Evolutionary conservation across 2,888 invertebrate genomes (phyloP), one percentile per base, ranked within the genome.

Genomic region (Cenopis cana): DNA sequence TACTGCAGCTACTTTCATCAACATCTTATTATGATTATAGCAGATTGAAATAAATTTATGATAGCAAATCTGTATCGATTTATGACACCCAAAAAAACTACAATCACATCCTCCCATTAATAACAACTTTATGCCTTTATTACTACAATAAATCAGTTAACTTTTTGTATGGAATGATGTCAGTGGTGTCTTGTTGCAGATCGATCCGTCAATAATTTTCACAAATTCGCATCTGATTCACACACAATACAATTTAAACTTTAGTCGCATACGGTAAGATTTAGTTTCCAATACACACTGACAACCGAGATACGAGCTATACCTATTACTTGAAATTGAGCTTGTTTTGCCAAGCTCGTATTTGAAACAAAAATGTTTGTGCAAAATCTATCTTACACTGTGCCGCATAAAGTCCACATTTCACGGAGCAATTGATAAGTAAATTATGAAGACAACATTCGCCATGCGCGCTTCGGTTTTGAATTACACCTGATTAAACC

Each of bases 91-190:
- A 54, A 60, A 66, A n/a, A 57, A 64, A 38, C 62, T 59, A 66
- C 52, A 52, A 54, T 50, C 18, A 60, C 68, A 54, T 65, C 59
- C 65, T 41, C 46, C 70, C 59, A 65, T 68, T 70, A 54, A 65
- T 60, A 52, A 52, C 38, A 64, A 54, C 41, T 46, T 52, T 50
- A 65, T 52, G 54, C 18, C 46, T 69, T 66, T 66, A 66, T 60
- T 54, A 36, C 52, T 59, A 10, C 54, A 65, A 70, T 70, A 70
- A 66, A 66, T 70, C 70, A 66, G 65, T 70, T 60, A 60, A n/a
- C 18, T 67, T 71, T 71, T 71, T 67, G 66, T 60, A 56, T 54
- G 29, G 50, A 71, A 71, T 49, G 50, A 56, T 52, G 57, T 52
- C 69, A 18, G 64, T 52, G 66, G 60, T 69, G 24, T 71, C 71